Evolutionary conservation across 2,888 invertebrate genomes (phyloP).

Genomic region (Pilophorus perplexus): DNA sequence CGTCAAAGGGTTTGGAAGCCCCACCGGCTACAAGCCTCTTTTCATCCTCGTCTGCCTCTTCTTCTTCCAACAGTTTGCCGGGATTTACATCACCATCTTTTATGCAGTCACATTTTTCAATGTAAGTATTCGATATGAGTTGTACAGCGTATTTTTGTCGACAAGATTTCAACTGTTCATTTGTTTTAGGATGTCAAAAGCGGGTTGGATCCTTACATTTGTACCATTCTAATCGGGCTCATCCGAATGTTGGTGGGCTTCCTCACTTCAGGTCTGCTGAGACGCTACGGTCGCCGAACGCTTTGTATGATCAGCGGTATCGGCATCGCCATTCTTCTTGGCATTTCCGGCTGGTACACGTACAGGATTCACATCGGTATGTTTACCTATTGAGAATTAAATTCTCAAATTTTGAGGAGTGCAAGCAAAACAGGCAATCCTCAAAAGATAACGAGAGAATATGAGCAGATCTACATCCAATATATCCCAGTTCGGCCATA

Average conservation of each 20-base stretch:
- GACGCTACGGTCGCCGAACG: constrained; percentile 57
- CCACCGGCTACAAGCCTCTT: constrained; percentile 62
- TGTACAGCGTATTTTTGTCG: too few species aligned
- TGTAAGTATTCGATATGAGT: constrained; percentile 51
- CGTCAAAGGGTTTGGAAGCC: constrained; percentile 53
- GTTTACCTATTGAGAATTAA: not conserved
- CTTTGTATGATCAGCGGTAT: constrained; percentile 57
- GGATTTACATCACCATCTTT: constrained; percentile 62
- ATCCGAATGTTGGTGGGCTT: constrained; percentile 60
- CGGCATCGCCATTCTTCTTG: constrained; percentile 60
- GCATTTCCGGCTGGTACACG: constrained; percentile 59
- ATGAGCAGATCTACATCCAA: too few species aligned
- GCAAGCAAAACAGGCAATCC: too few species aligned
- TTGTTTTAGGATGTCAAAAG: constrained; percentile 56
- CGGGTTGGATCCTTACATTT: constrained; percentile 57
- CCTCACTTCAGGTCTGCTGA: constrained; percentile 58
- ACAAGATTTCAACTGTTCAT: too few species aligned
- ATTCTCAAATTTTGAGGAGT: not conserved
- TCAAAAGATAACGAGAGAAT: too few species aligned
- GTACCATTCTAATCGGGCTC: constrained; percentile 59
- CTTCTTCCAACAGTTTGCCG: constrained; percentile 61
- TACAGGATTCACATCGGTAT: constrained; percentile 18
- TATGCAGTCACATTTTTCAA: constrained; percentile 62
- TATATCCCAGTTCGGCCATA: too few species aligned
- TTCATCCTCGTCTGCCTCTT: constrained; percentile 58